These are phyloP conservation scores for Rhynchonycteris naso DNA, from an alignment of 2,797 vertebrate species.

Conservation along the genomic window DNA sequence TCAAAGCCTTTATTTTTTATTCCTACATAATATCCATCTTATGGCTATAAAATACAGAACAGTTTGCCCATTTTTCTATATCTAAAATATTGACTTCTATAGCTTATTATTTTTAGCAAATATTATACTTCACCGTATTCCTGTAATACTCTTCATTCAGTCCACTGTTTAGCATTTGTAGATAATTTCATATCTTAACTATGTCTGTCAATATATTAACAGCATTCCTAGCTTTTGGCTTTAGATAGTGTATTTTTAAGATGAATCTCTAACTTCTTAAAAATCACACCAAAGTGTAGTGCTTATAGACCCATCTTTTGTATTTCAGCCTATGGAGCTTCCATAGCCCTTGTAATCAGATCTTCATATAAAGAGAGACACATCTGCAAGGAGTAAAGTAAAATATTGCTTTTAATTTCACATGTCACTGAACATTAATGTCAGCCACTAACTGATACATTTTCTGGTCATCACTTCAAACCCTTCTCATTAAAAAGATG, in stretches of 20 bases:
- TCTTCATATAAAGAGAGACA: not conserved
- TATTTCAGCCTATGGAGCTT: not conserved
- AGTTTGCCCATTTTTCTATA: not conserved
- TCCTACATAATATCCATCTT: not conserved
- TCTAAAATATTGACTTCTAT: not conserved
- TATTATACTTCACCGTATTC: not conserved
- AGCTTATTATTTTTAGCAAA: constrained; percentile 1
- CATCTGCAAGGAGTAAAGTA: not conserved
- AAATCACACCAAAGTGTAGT: not conserved
- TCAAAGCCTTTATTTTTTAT: not conserved
- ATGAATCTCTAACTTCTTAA: not conserved
- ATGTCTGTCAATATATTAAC: not conserved
- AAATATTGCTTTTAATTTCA: constrained; percentile 34
- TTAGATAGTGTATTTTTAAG: constrained; percentile 19
- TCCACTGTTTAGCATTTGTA: not conserved
- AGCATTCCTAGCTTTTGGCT: constrained; percentile 19
- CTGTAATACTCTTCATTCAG: not conserved
- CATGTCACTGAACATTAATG: constrained; percentile 9
- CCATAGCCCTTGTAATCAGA: not conserved
- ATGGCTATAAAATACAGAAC: not conserved
- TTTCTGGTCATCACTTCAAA: constrained; percentile 29
- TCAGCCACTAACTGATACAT: not conserved
- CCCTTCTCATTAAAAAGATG: constrained; percentile 33
- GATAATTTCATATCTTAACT: constrained; percentile 7
- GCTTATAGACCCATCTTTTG: not conserved